A percentile compares a stretch with the other conserved stretches of the same genome.
These are phyloP conservation scores for Catharus ustulatus DNA, from an alignment of 2,797 vertebrate genomes.

Conservation along the genomic window DNA sequence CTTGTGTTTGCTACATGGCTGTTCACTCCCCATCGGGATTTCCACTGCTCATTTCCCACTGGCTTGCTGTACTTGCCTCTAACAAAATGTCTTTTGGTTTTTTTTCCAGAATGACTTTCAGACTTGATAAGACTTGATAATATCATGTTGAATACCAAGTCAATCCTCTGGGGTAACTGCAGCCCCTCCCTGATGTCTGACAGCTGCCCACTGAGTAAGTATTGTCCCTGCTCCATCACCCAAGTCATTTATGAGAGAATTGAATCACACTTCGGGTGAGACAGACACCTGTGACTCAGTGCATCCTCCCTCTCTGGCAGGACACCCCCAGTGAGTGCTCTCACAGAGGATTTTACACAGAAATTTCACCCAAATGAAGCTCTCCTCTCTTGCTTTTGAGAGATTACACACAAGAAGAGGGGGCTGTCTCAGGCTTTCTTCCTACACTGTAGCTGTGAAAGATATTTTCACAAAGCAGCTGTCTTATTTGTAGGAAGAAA, in stretches of 20 bases:
- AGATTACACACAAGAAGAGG: neutral
- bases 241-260: neutral
- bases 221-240: neutral
- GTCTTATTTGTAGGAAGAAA: neutral
- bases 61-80: neutral
- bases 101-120: neutral
- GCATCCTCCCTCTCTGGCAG: neutral
- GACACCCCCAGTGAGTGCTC: neutral
- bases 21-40: neutral
- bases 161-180: neutral
- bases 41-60: neutral
- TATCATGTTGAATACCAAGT: neutral
- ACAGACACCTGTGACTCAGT: neutral
- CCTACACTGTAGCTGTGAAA: neutral
- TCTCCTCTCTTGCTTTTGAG: neutral
- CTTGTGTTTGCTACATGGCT: accelerated
- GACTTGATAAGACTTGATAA: neutral
- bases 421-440: neutral
- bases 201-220: neutral
- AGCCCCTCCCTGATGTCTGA: neutral
- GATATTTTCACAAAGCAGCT: neutral
- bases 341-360: neutral
- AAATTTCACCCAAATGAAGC: neutral
- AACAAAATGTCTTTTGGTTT: neutral
- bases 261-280: neutral